Conservation (phyloP, 2,113 vertebrate genomes). For the Tautogolabrus adspersus region DNA sequence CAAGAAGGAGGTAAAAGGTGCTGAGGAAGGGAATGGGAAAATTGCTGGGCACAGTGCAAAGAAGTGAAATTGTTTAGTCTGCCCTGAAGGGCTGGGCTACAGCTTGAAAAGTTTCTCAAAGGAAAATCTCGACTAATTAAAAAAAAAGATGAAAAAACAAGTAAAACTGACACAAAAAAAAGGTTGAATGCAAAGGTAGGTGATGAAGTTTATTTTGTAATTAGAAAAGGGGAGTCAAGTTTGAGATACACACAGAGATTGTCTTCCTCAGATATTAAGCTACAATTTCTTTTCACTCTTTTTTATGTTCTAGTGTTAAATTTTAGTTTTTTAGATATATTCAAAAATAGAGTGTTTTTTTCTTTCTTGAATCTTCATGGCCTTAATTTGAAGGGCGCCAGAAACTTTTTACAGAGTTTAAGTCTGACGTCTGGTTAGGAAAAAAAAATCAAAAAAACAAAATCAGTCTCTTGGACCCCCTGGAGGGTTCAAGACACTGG, state of each 20-base stretch:
- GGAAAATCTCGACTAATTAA: constrained; percentile 81
- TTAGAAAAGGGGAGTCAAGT: constrained; percentile 82
- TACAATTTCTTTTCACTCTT: constrained; percentile 87
- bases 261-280: constrained; percentile 97
- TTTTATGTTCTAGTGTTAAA: constrained; percentile 86
- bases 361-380: constrained; percentile 98
- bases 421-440: constrained; percentile 89
- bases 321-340: constrained; percentile 91
- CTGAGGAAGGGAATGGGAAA: constrained; percentile 70
- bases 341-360: constrained; percentile 83
- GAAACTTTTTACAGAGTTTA: constrained; percentile 83
- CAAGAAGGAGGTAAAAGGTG: constrained; percentile 65
- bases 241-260: constrained; percentile 83
- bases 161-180: constrained; percentile 71
- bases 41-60: constrained; percentile 89
- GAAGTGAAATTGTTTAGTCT: constrained; percentile 86
- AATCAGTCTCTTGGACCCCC: constrained; percentile 83
- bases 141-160: constrained; percentile 74
- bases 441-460: constrained; percentile 65
- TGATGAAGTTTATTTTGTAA: constrained; percentile 87
- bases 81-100: constrained; percentile 87
- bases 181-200: constrained; percentile 88
- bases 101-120: constrained; percentile 87
- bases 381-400: constrained; percentile 99
- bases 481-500: constrained; percentile 86